These are phyloP conservation scores for Tupaia tana DNA, from an alignment of 2,113 vertebrate genomes.

Conservation along the genomic window DNA sequence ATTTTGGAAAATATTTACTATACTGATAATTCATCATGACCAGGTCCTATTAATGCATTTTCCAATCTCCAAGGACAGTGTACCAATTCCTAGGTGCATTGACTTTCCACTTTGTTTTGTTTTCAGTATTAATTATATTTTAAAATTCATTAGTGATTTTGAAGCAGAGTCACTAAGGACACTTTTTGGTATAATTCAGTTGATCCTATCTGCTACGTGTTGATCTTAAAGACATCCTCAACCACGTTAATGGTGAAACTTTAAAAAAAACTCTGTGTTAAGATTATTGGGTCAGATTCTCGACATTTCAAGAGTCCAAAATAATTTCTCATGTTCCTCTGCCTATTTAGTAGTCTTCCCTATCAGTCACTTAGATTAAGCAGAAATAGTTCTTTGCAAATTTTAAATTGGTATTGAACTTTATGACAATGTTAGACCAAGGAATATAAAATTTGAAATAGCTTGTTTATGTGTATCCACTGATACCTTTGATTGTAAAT, in stretches of 20 bases:
- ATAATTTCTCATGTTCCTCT: background rate
- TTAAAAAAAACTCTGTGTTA: background rate
- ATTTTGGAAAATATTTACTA: background rate
- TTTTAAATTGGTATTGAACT: background rate
- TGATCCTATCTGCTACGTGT: background rate
- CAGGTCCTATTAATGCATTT: background rate
- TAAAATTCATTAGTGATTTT: background rate
- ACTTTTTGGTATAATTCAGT: background rate
- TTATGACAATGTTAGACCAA: background rate
- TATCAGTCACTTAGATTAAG: background rate
- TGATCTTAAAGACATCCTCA: background rate
- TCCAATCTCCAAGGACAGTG: background rate
- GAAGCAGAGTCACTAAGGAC: background rate
- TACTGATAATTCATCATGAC: background rate
- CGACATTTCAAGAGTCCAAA: background rate
- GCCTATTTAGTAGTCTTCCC: background rate
- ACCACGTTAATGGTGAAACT: background rate
- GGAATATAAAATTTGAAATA: background rate
- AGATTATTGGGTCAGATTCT: background rate
- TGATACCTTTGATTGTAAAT: background rate
- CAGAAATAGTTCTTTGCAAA: background rate
- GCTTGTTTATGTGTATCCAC: background rate
- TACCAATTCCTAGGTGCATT: conserved; percentile 6
- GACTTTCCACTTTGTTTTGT: background rate
- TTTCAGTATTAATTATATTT: background rate